Evolutionary conservation across 2,888 invertebrate species (phyloP).

Genomic region (Polydrusus pterygomalis): DNA sequence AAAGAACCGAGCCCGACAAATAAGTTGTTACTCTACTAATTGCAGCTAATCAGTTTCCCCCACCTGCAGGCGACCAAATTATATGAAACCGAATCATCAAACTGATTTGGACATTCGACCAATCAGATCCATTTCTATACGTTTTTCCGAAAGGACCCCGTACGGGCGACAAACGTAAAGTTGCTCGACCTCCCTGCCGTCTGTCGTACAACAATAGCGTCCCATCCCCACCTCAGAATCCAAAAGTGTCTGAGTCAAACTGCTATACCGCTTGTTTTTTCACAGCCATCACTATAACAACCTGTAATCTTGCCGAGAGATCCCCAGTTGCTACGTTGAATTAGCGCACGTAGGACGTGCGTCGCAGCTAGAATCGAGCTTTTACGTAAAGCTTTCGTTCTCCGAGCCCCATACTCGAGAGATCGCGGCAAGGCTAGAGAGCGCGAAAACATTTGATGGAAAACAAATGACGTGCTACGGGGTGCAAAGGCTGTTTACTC

Average conservation of each 20-base stretch:
- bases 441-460: slow-evolving; percentile 26
- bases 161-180: slow-evolving; percentile 27
- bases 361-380: slow-evolving; percentile 21
- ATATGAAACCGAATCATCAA: slow-evolving; percentile 8
- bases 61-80: slow-evolving; percentile 8
- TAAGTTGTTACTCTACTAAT: neutral
- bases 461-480: slow-evolving; percentile 34
- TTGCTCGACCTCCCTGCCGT: slow-evolving; percentile 30
- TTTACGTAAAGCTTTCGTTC: slow-evolving; percentile 34
- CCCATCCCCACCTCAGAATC: slow-evolving; percentile 32
- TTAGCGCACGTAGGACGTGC: slow-evolving; percentile 32
- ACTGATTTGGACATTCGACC: slow-evolving; percentile 4
- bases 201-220: slow-evolving; percentile 37
- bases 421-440: slow-evolving; percentile 21
- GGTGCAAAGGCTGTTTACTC: slow-evolving; percentile 30
- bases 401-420: slow-evolving; percentile 21
- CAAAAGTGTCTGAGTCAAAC: slow-evolving; percentile 49
- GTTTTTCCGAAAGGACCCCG: slow-evolving; percentile 30
- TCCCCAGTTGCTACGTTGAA: slow-evolving; percentile 61
- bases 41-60: neutral
- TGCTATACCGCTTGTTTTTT: slow-evolving; percentile 66
- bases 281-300: slow-evolving; percentile 70
- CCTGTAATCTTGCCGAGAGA: slow-evolving; percentile 68
- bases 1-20: neutral
- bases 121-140: slow-evolving; percentile 2